phyloP scores from a whole-genome alignment of 2,797 vertebrate species.

The Cygnus olor region DNA sequence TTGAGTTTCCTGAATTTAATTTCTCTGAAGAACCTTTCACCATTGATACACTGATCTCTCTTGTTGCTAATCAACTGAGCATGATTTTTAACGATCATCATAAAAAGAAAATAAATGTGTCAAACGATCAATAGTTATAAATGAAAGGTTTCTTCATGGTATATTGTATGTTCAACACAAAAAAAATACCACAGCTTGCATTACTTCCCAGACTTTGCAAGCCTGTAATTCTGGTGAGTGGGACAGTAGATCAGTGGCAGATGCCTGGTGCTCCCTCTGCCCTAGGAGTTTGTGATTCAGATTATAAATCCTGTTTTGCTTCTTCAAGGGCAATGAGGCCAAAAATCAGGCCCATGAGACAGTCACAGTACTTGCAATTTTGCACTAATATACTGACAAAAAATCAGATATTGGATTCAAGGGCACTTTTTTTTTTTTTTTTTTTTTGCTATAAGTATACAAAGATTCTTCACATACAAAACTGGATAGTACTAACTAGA shows the following conservation, averaged over 20 bases:
- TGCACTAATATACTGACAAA: not conserved
- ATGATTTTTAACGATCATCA: not conserved
- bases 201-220: not conserved
- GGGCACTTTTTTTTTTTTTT: not conserved
- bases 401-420: not conserved
- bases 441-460: too few species aligned
- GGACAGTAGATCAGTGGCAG: too few species aligned
- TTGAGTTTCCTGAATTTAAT: not conserved
- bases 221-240: too few species aligned
- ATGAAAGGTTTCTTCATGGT: not conserved
- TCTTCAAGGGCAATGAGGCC: not conserved
- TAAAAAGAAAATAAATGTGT: not conserved
- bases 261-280: too few species aligned
- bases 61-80: not conserved
- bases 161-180: not conserved
- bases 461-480: not conserved
- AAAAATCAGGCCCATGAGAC: not conserved
- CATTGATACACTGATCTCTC: not conserved
- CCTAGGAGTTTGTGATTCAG: too few species aligned
- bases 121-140: not conserved
- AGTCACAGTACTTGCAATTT: not conserved
- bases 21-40: not conserved
- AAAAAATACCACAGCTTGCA: not conserved
- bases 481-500: not conserved
- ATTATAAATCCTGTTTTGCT: not conserved